Evolutionary conservation across 1,140 invertebrate species (phyloP), one percentile per base, ranked within the genome.

Genomic region (Ylistrum balloti): DNA sequence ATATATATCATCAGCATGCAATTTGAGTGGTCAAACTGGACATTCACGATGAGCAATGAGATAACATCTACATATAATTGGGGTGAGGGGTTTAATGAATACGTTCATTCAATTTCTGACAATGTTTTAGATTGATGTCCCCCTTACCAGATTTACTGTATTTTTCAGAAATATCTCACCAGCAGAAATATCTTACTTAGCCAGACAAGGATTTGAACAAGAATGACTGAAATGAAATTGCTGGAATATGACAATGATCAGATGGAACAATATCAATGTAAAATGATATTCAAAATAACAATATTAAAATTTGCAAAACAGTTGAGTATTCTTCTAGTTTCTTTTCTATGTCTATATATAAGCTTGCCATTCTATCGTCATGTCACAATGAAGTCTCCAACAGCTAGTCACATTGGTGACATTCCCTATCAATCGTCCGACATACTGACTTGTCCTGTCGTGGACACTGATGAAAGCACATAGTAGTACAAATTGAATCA

Each of bases 401-500:
- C 17, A 28, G 22, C 22, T 74, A 74, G 56, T 13, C 35, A 38
- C 5, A 13, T n/a, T 74, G n/a, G 56, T 9, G n/a, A 74, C 56
- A n/a, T 74, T 11, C 56, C n/a, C 56, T n/a, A 74, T 45, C n/a
- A 28, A 28, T n/a, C 56, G 56, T 9, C 56, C 56, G n/a, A 28
- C 56, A 74, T n/a, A 28, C 56, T 28, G 56, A 74, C 56, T 74
- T 48, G n/a, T n/a, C n/a, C 35, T 38, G n/a, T 74, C 1, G 56
- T n/a, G 22, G 56, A 2, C 56, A 28, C 56, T 74, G 56, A 28
- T 74, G 56, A 74, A 74, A 74, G 56, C 56, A 74, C 56, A 74
- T n/a, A 74, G 56, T 74, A 74, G 56, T 74, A 74, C 56, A 74
- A n/a, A 74, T 74, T 74, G 9, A 74, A 74, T 74, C 56, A 74